A percentile compares a stretch with the other conserved stretches of the same genome.
These are phyloP conservation scores for Scaptodrosophila lebanonensis DNA, from an alignment of 1,140 invertebrate genomes.

Conservation along the genomic window DNA sequence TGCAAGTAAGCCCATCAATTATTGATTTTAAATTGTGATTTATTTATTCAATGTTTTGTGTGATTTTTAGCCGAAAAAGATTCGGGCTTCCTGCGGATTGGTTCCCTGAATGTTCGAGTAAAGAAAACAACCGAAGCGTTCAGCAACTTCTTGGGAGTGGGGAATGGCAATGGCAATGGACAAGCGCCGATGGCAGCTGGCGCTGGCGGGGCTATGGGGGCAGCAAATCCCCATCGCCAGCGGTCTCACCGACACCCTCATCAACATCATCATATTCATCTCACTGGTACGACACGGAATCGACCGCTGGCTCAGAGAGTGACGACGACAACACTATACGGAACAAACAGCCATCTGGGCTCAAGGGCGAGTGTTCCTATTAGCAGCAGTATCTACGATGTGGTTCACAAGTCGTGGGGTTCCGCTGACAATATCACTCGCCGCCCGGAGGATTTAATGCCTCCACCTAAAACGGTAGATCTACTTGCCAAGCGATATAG, in stretches of 20 bases:
- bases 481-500: constrained; percentile 81
- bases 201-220: constrained; percentile 27
- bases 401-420: constrained; percentile 87
- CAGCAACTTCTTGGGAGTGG: constrained; percentile 90
- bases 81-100: constrained; percentile 91
- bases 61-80: constrained; percentile 84
- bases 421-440: constrained; percentile 88
- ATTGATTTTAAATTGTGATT: not conserved
- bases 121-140: constrained; percentile 94
- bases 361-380: constrained; percentile 60
- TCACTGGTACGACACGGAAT: constrained; percentile 72
- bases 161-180: constrained; percentile 78
- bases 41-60: constrained; percentile 17
- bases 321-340: constrained; percentile 55
- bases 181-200: constrained; percentile 36
- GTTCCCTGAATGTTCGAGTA: constrained; percentile 92
- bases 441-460: constrained; percentile 81
- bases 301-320: constrained; percentile 63
- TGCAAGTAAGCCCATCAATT: constrained; percentile 78
- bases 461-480: constrained; percentile 82
- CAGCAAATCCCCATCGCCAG: constrained; percentile 67
- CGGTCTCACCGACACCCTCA: constrained; percentile 76
- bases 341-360: constrained; percentile 32
- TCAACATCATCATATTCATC: constrained; percentile 73
- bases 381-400: constrained; percentile 78